Base-by-base conservation (phyloP, 2,888 invertebrate genomes). In the Caradrina kadenii region DNA sequence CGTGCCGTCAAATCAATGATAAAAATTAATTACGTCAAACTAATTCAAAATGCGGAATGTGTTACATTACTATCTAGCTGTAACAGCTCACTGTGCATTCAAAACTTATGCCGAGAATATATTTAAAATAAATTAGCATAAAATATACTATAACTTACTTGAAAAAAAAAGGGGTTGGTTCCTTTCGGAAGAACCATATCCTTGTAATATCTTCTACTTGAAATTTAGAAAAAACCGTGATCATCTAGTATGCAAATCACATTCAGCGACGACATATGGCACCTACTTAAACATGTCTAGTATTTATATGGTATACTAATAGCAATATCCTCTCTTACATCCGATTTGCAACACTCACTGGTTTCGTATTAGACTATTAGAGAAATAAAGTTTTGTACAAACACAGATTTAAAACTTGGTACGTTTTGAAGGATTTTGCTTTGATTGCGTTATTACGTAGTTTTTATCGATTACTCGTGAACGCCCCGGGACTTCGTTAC, bases 381-480 rank as follows among this genome's bases (percentile, higher is more conserved):
- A 62, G 8, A 49, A 49, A 49, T 49, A 19, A n/a, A 49, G 8
- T 8, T 49, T 19, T 64, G 10, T 22, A 31, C n/a, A 26, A 26
- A 5, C 45, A 21, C 2, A 39, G 0, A 2, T 13, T 45, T 45
- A 45, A 17, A 73, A 49, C 63, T 50, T 63, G 49, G 22, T 26
- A 56, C 21, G 22, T 54, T 22, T 49, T 58, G 7, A 39, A 72
- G 6, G 17, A 53, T 62, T 48, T 50, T 45, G 17, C 31, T 69
- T 49, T 63, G 49, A 60, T 56, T 59, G 52, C 60, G 56, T 58
- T 63, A 54, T 61, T 56, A 63, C 67, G 55, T 59, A 21, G 48
- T 79, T 79, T 77, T 62, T 68, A 76, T 76, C 56, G 79, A 67
- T 76, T 63, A 42, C 45, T 21, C 26, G 61, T 45, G n/a, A 67